These are phyloP conservation scores for Anthopleura sola DNA, from an alignment of 64 coral and sea anemone genomes.

Conservation along the genomic window DNA sequence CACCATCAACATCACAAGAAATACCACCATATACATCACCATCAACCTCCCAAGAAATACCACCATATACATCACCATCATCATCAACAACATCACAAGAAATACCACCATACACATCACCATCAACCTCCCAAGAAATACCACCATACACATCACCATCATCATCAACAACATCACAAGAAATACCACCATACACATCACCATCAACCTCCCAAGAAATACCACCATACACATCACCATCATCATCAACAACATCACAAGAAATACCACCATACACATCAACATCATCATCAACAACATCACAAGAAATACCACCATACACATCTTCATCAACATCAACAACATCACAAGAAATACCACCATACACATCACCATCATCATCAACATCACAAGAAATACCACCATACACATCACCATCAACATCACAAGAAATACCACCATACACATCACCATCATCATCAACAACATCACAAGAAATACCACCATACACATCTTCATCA, in stretches of 20 bases:
- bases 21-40: background rate
- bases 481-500: background rate
- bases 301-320: too few species aligned
- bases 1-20: background rate
- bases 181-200: background rate
- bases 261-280: too few species aligned
- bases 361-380: too few species aligned
- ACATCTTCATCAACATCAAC: background rate
- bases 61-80: background rate
- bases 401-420: too few species aligned
- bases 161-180: background rate
- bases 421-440: too few species aligned
- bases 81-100: background rate
- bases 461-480: background rate
- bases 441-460: too few species aligned
- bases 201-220: background rate
- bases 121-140: background rate
- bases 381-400: too few species aligned
- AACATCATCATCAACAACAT: background rate
- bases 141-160: background rate
- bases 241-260: background rate
- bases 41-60: background rate
- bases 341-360: background rate
- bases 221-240: background rate
- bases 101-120: background rate